Evolutionary conservation across 2,113 vertebrate species (phyloP).

Genomic region (Hyla sarda): DNA sequence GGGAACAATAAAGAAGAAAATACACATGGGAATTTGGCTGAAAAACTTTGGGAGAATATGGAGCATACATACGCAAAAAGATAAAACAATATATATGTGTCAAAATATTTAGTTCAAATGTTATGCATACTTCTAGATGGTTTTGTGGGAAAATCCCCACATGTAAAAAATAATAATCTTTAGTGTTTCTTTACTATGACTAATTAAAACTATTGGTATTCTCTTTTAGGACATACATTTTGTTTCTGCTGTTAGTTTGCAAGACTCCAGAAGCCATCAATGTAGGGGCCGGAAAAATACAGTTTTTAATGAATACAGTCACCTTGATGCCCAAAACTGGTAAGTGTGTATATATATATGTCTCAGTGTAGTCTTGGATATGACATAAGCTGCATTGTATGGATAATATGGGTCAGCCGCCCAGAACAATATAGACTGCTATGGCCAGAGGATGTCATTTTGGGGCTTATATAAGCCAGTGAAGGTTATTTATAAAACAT

Average conservation of each 20-base stretch:
- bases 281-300: constrained; percentile 13
- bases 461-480: neutral
- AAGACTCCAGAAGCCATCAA: neutral
- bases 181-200: neutral
- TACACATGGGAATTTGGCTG: too few species aligned
- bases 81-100: too few species aligned
- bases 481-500: neutral
- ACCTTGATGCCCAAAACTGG: constrained; percentile 4
- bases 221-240: neutral
- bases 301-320: neutral
- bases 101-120: too few species aligned
- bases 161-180: too few species aligned
- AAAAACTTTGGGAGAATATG: too few species aligned
- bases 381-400: neutral
- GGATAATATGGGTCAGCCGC: neutral
- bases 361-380: neutral
- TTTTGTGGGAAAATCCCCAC: too few species aligned
- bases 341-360: neutral
- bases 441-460: neutral
- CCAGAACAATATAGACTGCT: neutral
- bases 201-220: neutral
- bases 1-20: too few species aligned
- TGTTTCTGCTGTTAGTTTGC: neutral
- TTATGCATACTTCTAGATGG: neutral
- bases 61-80: too few species aligned